phyloP scores from a whole-genome alignment of 2,888 invertebrate species.

The Zonitis immaculata region DNA sequence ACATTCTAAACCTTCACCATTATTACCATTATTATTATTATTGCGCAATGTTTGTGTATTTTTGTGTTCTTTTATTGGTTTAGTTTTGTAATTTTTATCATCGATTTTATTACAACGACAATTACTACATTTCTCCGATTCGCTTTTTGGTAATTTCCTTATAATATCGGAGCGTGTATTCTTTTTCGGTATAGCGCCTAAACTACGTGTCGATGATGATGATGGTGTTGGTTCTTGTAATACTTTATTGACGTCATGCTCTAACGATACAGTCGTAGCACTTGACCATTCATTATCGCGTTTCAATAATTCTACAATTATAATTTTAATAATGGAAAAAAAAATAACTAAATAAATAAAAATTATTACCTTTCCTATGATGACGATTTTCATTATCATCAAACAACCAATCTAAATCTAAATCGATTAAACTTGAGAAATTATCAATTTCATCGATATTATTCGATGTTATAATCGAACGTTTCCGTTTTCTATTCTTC shows the following conservation, averaged over 20 bases:
- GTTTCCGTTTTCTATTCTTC: slow-evolving; percentile 34
- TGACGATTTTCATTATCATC: slow-evolving; percentile 44
- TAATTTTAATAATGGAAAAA: slow-evolving; percentile 13
- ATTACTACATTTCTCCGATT: slow-evolving; percentile 41
- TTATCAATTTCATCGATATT: slow-evolving; percentile 31
- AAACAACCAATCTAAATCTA: slow-evolving; percentile 63
- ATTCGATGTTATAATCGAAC: slow-evolving; percentile 17
- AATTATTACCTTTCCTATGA: not conserved
- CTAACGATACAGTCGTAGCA: slow-evolving; percentile 45
- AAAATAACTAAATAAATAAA: slow-evolving; percentile 8
- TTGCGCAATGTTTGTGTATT: slow-evolving; percentile 34
- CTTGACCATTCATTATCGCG: slow-evolving; percentile 53
- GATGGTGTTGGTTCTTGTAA: slow-evolving; percentile 46
- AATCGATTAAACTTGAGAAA: slow-evolving; percentile 51
- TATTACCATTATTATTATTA: slow-evolving; percentile 26
- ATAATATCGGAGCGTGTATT: slow-evolving; percentile 45
- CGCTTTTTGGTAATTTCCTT: slow-evolving; percentile 39
- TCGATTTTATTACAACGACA: slow-evolving; percentile 29
- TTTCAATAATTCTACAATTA: slow-evolving; percentile 45
- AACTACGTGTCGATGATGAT: slow-evolving; percentile 51
- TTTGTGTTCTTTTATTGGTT: slow-evolving; percentile 40
- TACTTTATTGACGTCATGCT: slow-evolving; percentile 54
- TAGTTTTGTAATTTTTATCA: slow-evolving; percentile 16
- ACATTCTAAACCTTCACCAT: slow-evolving; percentile 42
- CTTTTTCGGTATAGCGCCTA: slow-evolving; percentile 66